Evolutionary conservation across 53 echinoderm and acorn worm genomes (phyloP).

Genomic region (Echinometra lucunter): DNA sequence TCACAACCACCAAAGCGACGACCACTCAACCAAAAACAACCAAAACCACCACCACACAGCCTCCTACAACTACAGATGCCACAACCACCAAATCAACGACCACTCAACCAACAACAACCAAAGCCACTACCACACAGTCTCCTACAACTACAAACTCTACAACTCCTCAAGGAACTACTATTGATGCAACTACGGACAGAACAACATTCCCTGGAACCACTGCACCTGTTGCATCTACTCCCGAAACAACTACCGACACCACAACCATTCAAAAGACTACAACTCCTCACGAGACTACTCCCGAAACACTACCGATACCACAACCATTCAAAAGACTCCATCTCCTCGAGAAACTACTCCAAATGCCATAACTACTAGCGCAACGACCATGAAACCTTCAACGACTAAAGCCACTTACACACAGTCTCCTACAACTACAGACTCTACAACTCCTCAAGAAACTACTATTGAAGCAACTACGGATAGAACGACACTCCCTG

Average conservation of each 20-base stretch:
- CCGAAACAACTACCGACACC: neutral
- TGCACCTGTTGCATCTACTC: conserved; percentile 11
- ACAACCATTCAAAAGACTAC: neutral
- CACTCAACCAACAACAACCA: neutral
- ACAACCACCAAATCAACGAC: neutral
- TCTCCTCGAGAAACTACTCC: neutral
- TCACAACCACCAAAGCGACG: neutral
- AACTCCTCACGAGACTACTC: neutral
- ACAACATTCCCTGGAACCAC: neutral
- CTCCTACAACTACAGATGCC: neutral
- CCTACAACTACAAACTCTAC: neutral
- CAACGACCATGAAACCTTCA: too few species aligned
- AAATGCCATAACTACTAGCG: neutral
- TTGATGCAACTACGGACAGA: neutral
- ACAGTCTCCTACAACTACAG: too few species aligned
- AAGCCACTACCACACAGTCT: neutral
- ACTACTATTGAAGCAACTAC: neutral
- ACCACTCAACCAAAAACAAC: too few species aligned
- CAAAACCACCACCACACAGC: too few species aligned
- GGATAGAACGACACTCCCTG: neutral
- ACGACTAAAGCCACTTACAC: too few species aligned
- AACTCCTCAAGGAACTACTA: neutral
- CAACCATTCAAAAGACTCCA: neutral
- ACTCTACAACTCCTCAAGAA: neutral
- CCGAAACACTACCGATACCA: neutral